A percentile compares a stretch with the other conserved stretches of the same genome.
Evolutionary conservation across 2,888 invertebrate species (phyloP).

Genomic region (Torymus tubicola): DNA sequence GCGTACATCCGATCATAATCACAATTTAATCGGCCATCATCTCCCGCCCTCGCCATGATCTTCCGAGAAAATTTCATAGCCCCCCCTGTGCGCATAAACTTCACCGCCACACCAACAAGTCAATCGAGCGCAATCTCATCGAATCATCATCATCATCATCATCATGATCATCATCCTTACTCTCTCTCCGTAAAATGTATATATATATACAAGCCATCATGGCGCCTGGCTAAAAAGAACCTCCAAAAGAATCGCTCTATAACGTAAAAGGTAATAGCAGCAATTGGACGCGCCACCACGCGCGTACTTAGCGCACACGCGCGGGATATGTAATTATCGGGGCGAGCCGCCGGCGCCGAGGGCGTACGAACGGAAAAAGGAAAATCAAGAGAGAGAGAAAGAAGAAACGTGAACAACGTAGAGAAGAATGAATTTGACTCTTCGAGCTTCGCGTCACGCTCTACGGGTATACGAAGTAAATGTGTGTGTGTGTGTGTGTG

Average conservation of each 20-base stretch:
- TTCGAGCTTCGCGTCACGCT: background rate
- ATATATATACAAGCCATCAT: too few relatives aligned
- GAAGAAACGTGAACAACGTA: background rate
- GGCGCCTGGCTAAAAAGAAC: background rate
- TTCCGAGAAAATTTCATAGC: background rate
- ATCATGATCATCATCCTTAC: background rate
- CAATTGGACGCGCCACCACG: slow-evolving; percentile 2
- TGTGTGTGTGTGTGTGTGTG: too few relatives aligned
- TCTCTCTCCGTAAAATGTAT: too few relatives aligned
- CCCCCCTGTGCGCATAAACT: background rate
- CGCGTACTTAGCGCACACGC: background rate
- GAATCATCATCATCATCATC: background rate
- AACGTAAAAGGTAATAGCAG: background rate
- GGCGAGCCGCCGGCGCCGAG: background rate
- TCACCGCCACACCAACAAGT: background rate
- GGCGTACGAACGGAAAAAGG: background rate
- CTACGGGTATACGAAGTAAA: background rate
- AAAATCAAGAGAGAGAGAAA: background rate
- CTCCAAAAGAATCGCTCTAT: background rate
- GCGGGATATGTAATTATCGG: slow-evolving; percentile 5
- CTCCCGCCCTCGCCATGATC: background rate
- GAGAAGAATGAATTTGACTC: background rate
- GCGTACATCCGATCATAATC: slow-evolving; percentile 8
- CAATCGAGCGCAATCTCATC: slow-evolving; percentile 25
- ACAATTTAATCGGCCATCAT: slow-evolving; percentile 17